Evolutionary conservation across 1,140 invertebrate species (phyloP).

Genomic region (Ooceraea biroi): DNA sequence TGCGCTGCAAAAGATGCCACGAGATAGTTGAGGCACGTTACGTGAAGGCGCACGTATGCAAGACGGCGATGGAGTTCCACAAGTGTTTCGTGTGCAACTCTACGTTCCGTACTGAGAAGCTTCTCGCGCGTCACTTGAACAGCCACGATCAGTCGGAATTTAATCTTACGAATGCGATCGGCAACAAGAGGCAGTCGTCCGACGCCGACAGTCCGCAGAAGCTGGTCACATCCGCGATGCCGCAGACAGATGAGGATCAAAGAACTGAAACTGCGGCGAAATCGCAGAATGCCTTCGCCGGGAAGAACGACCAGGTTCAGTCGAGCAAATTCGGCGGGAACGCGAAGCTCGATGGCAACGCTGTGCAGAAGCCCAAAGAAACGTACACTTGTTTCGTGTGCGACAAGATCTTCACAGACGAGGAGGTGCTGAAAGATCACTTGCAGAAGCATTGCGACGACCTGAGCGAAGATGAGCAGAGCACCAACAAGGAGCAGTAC

Average conservation of each 20-base stretch:
- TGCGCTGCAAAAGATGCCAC: constrained; percentile 84
- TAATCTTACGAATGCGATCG: constrained; percentile 62
- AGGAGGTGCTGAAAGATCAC: constrained; percentile 83
- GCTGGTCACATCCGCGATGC: background rate
- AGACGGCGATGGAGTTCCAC: constrained; percentile 64
- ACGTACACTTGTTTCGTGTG: constrained; percentile 83
- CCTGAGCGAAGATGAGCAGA: constrained; percentile 80
- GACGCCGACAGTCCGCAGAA: background rate
- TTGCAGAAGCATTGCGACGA: constrained; percentile 84
- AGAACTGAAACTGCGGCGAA: background rate
- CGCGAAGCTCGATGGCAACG: background rate
- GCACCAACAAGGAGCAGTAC: constrained; percentile 76
- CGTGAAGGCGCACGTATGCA: constrained; percentile 81
- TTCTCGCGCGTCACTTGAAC: constrained; percentile 72
- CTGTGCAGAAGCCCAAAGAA: constrained; percentile 46
- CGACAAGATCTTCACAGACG: constrained; percentile 82
- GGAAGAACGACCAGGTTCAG: constrained; percentile 9
- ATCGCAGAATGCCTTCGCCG: background rate
- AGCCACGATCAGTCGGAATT: constrained; percentile 71
- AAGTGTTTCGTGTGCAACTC: constrained; percentile 78
- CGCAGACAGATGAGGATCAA: background rate
- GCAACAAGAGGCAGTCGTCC: constrained; percentile 38
- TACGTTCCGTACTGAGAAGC: constrained; percentile 74
- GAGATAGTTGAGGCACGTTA: constrained; percentile 81
- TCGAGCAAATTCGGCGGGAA: constrained; percentile 16